Evolutionary conservation across 2,113 vertebrate genomes (phyloP).

Genomic region (Callocephalon fimbriatum): DNA sequence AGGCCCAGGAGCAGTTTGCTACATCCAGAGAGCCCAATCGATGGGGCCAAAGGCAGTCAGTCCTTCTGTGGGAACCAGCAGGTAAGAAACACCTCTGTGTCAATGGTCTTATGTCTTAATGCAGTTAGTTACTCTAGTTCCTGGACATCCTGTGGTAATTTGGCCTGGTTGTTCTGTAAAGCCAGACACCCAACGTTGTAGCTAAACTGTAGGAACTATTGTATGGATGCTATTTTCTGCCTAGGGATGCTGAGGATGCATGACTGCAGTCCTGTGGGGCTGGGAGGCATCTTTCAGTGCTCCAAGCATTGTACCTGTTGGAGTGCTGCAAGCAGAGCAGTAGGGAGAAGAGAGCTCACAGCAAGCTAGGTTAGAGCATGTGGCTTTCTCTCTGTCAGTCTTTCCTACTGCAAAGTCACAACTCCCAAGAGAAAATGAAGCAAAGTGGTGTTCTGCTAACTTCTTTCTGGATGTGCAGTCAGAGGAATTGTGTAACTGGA

Average conservation of each 20-base stretch:
- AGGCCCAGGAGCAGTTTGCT: neutral
- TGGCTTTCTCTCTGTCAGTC: neutral
- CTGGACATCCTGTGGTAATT: rapidly evolving
- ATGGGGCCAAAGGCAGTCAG: neutral
- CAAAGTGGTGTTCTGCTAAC: neutral
- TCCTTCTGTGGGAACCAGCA: neutral
- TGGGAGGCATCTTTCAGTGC: rapidly evolving
- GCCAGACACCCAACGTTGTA: rapidly evolving
- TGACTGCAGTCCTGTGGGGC: rapidly evolving
- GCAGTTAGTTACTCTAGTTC: neutral
- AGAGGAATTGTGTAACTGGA: neutral
- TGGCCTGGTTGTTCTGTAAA: rapidly evolving
- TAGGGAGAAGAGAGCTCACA: neutral
- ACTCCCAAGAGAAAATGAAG: neutral
- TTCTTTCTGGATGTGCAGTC: neutral
- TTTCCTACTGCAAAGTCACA: neutral
- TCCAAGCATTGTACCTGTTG: rapidly evolving
- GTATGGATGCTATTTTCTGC: neutral
- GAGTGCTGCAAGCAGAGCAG: neutral
- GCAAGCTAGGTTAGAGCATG: rapidly evolving
- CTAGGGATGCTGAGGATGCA: rapidly evolving
- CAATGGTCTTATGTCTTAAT: rapidly evolving
- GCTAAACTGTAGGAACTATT: no score
- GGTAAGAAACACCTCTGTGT: neutral
- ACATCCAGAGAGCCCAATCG: neutral